Conservation (phyloP, 2,113 vertebrate genomes). For the Nyctibius bracteatus region DNA sequence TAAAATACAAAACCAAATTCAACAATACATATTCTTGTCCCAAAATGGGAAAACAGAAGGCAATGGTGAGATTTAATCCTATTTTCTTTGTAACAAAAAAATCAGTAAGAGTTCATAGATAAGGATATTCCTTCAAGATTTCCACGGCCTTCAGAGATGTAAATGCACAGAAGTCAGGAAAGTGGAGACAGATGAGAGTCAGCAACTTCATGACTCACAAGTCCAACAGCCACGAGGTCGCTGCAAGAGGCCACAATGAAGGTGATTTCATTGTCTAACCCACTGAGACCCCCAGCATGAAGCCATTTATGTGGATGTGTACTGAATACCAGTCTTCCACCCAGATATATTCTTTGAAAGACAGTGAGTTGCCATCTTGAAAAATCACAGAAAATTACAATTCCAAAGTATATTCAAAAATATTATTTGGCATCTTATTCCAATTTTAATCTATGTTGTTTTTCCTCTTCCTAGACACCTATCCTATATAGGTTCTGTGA, state of each 20-base stretch:
- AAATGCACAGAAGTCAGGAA: neutral
- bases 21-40: neutral
- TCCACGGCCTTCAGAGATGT: neutral
- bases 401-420: neutral
- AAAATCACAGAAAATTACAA: neutral
- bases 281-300: neutral
- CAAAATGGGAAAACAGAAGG: neutral
- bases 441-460: neutral
- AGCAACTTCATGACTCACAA: neutral
- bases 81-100: neutral
- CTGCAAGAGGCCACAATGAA: neutral
- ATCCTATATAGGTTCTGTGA: neutral
- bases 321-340: neutral
- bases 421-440: neutral
- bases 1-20: neutral
- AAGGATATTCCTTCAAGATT: neutral
- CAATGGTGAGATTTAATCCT: neutral
- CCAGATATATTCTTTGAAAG: neutral
- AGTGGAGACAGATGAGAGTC: neutral
- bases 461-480: neutral
- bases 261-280: neutral
- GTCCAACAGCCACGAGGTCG: neutral
- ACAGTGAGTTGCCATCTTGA: neutral
- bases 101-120: accelerated
- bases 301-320: neutral